Evolutionary conservation across 2,888 invertebrate genomes (phyloP).

Genomic region (Phytoseiulus persimilis): DNA sequence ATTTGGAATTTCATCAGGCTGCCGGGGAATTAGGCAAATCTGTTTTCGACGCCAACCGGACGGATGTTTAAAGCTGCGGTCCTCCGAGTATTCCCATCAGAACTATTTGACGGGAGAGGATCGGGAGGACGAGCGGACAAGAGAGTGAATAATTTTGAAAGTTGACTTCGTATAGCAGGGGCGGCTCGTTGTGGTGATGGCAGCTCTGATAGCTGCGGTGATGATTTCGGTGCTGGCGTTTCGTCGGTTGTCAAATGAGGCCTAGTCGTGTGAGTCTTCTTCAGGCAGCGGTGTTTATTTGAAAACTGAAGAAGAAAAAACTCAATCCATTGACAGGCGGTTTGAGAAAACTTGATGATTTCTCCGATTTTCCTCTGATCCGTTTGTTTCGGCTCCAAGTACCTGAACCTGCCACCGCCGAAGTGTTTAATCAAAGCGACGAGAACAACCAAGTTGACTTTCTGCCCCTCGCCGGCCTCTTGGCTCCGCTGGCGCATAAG

Average conservation of each 20-base stretch:
- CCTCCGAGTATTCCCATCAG: background rate
- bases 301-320: background rate
- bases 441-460: background rate
- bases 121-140: background rate
- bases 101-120: background rate
- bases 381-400: slow-evolving; percentile 5
- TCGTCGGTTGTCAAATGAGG: background rate
- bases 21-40: too few relatives aligned
- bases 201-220: background rate
- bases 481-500: background rate
- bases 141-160: background rate
- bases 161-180: background rate
- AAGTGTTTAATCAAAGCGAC: background rate
- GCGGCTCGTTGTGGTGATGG: background rate
- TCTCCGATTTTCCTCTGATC: background rate
- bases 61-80: background rate
- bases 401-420: background rate
- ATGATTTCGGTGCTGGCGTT: background rate
- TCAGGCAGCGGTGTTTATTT: background rate
- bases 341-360: background rate
- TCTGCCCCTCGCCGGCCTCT: background rate
- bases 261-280: background rate
- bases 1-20: too few relatives aligned
- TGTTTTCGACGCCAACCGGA: too few relatives aligned
- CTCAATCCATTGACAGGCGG: background rate